phyloP scores from a whole-genome alignment of 2,113 vertebrate genomes.

The Copsychus sechellarum region DNA sequence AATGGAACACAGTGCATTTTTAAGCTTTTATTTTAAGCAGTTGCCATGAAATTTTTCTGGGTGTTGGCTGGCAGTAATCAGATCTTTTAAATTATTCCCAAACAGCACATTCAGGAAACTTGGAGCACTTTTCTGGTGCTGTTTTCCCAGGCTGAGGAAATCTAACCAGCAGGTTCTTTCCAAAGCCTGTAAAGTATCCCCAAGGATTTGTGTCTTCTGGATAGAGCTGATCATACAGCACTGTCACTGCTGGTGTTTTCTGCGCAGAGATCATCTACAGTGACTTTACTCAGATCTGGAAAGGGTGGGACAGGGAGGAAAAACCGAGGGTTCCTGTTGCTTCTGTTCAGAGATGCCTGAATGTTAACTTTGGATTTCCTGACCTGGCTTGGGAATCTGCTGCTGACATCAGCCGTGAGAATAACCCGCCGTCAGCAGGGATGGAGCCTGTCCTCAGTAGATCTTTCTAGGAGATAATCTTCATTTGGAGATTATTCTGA shows the following conservation, averaged over 20 bases:
- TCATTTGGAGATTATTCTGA: not conserved
- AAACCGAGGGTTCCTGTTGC: not conserved
- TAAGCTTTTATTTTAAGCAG: not conserved
- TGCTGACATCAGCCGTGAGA: slow-evolving; percentile 16
- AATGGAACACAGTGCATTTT: not conserved
- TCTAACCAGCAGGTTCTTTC: not conserved
- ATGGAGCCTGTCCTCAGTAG: not conserved
- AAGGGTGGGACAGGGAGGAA: not conserved
- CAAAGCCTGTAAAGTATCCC: not conserved
- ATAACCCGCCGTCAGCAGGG: not conserved
- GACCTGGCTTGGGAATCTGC: not conserved
- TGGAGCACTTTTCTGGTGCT: not conserved
- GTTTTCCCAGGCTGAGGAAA: not conserved
- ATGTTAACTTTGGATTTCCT: slow-evolving; percentile 5
- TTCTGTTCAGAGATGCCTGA: not conserved
- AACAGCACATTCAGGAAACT: not conserved
- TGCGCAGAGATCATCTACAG: not conserved
- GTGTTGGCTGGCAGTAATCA: not conserved
- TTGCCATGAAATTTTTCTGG: not conserved
- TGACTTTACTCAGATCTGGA: not conserved
- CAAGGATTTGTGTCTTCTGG: not conserved
- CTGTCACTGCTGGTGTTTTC: not conserved
- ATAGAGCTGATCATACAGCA: not conserved
- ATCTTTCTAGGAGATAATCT: slow-evolving; percentile 32
- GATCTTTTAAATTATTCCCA: not conserved